Percentiles rank a stretch among this genome's conserved stretches.
These are phyloP conservation scores for Grammomys surdaster DNA, from an alignment of 2,113 vertebrate genomes.

Conservation along the genomic window DNA sequence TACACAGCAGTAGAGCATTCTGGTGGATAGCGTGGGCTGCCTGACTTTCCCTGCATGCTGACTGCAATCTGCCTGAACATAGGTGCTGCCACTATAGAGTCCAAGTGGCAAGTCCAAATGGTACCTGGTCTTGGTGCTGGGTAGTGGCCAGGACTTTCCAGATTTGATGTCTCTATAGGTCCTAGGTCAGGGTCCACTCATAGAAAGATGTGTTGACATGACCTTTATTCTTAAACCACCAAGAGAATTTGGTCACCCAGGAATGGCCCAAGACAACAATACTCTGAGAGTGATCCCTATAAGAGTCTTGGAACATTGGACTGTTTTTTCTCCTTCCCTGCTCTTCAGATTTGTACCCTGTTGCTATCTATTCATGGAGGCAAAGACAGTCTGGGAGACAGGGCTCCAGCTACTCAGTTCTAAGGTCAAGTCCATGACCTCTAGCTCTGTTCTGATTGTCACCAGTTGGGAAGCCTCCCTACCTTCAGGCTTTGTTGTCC, in stretches of 20 bases:
- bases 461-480: no score
- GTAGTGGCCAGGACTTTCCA: not conserved
- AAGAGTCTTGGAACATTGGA: no score
- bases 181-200: not conserved
- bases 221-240: not conserved
- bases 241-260: not conserved
- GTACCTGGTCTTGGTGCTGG: not conserved
- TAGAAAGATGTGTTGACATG: not conserved
- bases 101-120: not conserved
- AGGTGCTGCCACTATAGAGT: not conserved
- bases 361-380: rapidly evolving
- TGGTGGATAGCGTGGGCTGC: rapidly evolving
- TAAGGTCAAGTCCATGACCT: not conserved
- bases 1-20: not conserved
- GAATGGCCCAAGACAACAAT: not conserved
- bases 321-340: not conserved
- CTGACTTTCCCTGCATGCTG: not conserved
- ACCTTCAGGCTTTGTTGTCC: not conserved
- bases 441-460: not conserved
- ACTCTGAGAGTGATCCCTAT: not conserved
- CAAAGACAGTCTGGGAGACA: not conserved
- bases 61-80: not conserved
- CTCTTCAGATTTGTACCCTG: not conserved
- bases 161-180: not conserved
- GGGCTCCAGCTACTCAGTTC: no score